phyloP scores from a whole-genome alignment of 2,113 vertebrate species.

The Cebus imitator region DNA sequence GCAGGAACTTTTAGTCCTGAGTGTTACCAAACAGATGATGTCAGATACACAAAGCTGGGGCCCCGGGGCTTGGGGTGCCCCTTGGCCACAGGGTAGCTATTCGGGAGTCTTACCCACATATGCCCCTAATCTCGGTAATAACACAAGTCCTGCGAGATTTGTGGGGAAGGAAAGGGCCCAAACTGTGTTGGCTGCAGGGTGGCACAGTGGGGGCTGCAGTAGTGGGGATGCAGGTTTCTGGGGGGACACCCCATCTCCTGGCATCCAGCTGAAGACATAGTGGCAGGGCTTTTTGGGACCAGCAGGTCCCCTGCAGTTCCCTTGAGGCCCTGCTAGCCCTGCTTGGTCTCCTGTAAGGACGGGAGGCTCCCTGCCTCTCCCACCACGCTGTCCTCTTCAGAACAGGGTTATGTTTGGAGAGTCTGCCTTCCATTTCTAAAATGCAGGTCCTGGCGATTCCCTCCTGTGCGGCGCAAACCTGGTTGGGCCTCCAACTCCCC shows the following conservation, averaged over 20 bases:
- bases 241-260: not conserved
- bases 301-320: not conserved
- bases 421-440: not conserved
- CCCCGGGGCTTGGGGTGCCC: not conserved
- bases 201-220: not conserved
- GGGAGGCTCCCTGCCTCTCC: not conserved
- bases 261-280: not conserved
- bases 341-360: not conserved
- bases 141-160: not conserved
- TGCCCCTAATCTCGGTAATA: not conserved
- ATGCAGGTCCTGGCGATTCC: not conserved
- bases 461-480: not conserved
- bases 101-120: not conserved
- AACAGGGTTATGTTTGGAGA: not conserved
- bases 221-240: accelerated
- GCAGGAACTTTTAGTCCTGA: not conserved
- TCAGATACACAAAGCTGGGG: not conserved
- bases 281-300: not conserved
- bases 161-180: not conserved
- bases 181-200: not conserved
- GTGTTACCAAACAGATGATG: not conserved
- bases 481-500: not conserved
- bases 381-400: not conserved
- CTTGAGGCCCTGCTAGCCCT: not conserved
- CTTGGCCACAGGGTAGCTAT: not conserved